Base-by-base conservation (phyloP, 2,888 invertebrate genomes). In the Drosophila borborema region DNA sequence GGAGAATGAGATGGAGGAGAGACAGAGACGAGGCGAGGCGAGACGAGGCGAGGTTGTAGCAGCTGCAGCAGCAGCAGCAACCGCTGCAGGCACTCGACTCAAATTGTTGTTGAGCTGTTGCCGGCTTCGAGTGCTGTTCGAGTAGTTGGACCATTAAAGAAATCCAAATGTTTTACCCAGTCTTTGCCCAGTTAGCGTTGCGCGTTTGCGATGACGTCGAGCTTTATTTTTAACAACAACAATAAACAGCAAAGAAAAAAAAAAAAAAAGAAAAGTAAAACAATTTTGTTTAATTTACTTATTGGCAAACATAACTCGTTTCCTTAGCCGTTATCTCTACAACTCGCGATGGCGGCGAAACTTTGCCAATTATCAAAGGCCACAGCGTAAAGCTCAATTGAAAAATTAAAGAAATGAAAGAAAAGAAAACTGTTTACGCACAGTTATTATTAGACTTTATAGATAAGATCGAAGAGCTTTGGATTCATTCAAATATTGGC, bases 251-350 rank as follows among this genome's bases (percentile, higher is more conserved):
- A 23, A 23, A 51, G 41, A 66, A 3, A 23, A 49, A 36, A 2
- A 8, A 46, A 51, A 46, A 66, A 3, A 23, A 49, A 36, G 2
- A 8, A 23, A 40, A 54, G n/a, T 31, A 23, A 38, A 38, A 54
- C 16, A 54, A 54, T 54, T 64, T 82, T 82, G 72, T 80, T 80
- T 76, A 78, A 88, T 74, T 75, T 76, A 74, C 67, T 72, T 86
- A 75, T 80, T 86, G 72, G 61, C 76, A 68, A 73, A 74, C 60
- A 77, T 77, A 80, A 88, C 74, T 70, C 62, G 74, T 81, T 83
- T 76, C 64, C 73, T 61, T 65, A 59, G 58, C 74, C 74, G 49
- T 81, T 81, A 68, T 89, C 77, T 70, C n/a, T 40, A 65, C 23
- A 71, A 7, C n/a, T 41, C n/a, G 55, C 53, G 45, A 58, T 46